Conservation (phyloP, 2,113 vertebrate genomes). For the Cacatua alba region DNA sequence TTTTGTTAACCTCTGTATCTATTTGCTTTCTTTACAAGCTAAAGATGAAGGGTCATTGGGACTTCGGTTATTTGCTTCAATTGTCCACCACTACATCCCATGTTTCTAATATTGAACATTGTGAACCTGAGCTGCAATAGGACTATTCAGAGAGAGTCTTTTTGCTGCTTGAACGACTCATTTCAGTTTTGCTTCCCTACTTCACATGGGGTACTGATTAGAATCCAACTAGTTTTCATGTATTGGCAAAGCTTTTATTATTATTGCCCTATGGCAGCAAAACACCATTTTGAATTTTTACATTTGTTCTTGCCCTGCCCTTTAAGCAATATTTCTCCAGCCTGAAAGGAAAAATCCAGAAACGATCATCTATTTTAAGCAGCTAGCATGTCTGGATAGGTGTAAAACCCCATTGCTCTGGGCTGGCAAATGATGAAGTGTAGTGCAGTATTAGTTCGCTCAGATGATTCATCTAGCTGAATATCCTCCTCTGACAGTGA, state of each 20-base stretch:
- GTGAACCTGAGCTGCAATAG: background rate
- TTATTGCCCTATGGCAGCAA: background rate
- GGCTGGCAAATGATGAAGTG: constrained; percentile 3
- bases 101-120: background rate
- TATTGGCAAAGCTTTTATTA: background rate
- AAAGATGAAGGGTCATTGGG: background rate
- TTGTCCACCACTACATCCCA: background rate
- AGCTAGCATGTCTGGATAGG: background rate
- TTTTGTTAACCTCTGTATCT: background rate
- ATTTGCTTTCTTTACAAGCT: background rate
- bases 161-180: accelerated
- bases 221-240: background rate
- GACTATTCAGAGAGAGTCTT: background rate
- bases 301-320: background rate
- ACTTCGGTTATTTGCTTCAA: background rate
- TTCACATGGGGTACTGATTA: background rate
- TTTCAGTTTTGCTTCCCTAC: background rate
- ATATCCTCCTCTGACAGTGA: background rate
- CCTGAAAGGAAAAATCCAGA: background rate
- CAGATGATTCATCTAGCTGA: background rate
- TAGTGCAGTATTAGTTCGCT: background rate
- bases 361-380: background rate
- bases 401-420: background rate
- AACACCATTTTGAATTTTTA: background rate
- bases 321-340: background rate